Percentiles rank a stretch among this genome's conserved stretches.
phyloP scores from a whole-genome alignment of 2,797 vertebrate genomes.

The Mus spretus region DNA sequence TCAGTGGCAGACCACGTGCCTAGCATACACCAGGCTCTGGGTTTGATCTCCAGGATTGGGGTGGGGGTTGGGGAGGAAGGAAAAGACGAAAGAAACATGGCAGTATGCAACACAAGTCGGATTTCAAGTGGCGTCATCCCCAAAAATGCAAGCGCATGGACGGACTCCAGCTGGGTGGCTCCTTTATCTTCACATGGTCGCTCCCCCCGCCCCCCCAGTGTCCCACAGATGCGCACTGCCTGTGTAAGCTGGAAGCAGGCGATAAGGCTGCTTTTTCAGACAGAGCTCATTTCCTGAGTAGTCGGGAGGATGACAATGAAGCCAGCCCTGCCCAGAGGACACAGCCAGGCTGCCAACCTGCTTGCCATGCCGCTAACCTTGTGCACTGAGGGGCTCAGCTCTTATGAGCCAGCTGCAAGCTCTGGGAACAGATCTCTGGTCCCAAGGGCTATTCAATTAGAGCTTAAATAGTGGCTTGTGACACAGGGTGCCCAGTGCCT shows the following conservation, averaged over 20 bases:
- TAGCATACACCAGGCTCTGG: neutral
- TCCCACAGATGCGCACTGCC: neutral
- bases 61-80: too few species aligned
- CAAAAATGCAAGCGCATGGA: fast-evolving
- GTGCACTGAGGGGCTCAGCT: neutral
- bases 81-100: neutral
- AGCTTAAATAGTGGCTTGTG: neutral
- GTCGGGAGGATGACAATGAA: neutral
- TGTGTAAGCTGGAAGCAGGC: neutral
- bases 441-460: neutral
- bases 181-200: neutral
- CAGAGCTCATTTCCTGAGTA: neutral
- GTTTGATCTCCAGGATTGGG: neutral
- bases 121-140: neutral
- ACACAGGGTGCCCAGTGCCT: neutral
- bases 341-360: neutral
- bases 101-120: neutral
- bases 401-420: neutral
- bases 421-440: neutral
- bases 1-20: neutral
- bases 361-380: neutral
- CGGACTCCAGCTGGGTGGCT: neutral
- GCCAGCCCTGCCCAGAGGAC: neutral
- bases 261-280: neutral
- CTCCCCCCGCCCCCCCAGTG: neutral